Percentiles rank a stretch among this genome's conserved stretches.
Evolutionary conservation across 1,140 invertebrate species (phyloP).

Genomic region (Triops cancriformis): DNA sequence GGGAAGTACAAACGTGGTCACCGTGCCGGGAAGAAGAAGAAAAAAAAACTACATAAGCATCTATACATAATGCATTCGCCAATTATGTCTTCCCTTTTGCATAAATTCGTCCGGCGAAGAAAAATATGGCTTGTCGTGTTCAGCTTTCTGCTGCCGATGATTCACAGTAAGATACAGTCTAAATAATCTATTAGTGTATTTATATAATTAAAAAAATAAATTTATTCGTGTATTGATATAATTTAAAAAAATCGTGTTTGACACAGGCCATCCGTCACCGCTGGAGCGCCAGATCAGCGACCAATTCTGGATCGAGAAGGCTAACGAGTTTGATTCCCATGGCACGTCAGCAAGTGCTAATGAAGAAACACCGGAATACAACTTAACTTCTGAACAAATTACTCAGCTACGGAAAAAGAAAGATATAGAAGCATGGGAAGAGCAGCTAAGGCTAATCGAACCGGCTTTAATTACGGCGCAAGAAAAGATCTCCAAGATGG

Average conservation of each 20-base stretch:
- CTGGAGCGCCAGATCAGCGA: not conserved
- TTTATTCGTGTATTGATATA: no score
- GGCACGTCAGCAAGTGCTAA: not conserved
- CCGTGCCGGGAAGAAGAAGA: not conserved
- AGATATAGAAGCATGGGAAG: not conserved
- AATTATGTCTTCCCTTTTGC: not conserved
- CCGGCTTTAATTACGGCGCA: conserved; percentile 23
- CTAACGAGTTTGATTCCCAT: not conserved
- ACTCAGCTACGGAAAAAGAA: not conserved
- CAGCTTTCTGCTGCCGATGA: not conserved
- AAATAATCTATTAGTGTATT: no score
- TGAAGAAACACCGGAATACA: not conserved
- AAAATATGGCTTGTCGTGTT: not conserved
- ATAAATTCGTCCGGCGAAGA: not conserved
- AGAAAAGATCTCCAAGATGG: conserved; percentile 18
- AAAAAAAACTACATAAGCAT: not conserved
- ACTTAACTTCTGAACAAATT: not conserved
- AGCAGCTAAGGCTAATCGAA: conserved; percentile 19
- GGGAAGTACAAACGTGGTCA: not conserved
- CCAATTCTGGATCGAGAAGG: not conserved
- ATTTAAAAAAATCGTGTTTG: not conserved
- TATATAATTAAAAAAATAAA: no score
- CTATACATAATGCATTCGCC: not conserved
- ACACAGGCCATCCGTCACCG: not conserved
- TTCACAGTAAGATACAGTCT: not conserved